Evolutionary conservation across 2,888 invertebrate species (phyloP).

Genomic region (Brachypterus glaber): DNA sequence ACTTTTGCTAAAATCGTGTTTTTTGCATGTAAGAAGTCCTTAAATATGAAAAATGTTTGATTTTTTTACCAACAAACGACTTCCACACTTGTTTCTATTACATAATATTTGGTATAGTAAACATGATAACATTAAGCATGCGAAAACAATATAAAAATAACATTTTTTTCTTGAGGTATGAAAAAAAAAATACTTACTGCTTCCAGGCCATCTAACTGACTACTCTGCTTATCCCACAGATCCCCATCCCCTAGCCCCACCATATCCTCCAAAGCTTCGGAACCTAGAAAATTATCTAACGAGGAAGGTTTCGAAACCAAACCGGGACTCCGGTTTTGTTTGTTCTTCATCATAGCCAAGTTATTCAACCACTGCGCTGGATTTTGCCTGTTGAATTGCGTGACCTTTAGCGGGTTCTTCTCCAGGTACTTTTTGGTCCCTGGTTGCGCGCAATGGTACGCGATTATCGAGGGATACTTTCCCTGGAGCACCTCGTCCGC

Average conservation of each 20-base stretch:
- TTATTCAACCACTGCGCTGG: constrained; percentile 73
- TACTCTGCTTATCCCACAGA: constrained; percentile 44
- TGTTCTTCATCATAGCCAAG: constrained; percentile 65
- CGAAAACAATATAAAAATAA: too few species aligned
- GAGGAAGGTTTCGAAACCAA: constrained; percentile 36
- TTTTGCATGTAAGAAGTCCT: too few species aligned
- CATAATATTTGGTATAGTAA: too few species aligned
- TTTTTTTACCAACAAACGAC: too few species aligned
- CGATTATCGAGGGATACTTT: constrained; percentile 84
- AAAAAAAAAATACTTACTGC: constrained; percentile 37
- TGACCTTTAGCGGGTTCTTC: constrained; percentile 85
- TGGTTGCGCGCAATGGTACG: constrained; percentile 92
- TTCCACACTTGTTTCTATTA: too few species aligned
- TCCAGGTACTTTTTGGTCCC: constrained; percentile 91
- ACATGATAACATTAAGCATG: too few species aligned
- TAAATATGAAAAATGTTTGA: too few species aligned
- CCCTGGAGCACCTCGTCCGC: constrained; percentile 87
- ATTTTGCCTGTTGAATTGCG: constrained; percentile 76
- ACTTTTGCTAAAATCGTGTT: too few species aligned
- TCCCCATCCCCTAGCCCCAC: constrained; percentile 38
- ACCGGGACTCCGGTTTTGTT: constrained; percentile 48
- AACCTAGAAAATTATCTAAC: constrained; percentile 37
- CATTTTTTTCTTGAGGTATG: too few species aligned
- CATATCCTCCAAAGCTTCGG: constrained; percentile 41
- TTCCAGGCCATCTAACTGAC: constrained; percentile 37